phyloP scores from a whole-genome alignment of 2,888 invertebrate genomes.

The Entomobrya proxima region DNA sequence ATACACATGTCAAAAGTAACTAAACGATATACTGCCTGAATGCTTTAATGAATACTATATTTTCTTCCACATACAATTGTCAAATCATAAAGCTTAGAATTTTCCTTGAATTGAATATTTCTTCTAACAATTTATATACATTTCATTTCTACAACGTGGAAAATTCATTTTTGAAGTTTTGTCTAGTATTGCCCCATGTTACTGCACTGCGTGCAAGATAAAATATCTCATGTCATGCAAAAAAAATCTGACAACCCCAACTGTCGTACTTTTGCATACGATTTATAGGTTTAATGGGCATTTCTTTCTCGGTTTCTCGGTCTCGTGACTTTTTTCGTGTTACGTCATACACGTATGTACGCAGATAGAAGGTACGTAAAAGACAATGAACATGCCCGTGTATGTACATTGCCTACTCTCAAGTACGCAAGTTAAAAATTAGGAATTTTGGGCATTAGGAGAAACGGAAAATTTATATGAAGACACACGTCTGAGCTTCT shows the following conservation, averaged over 20 bases:
- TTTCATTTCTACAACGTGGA: too few species aligned
- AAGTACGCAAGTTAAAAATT: constrained; percentile 28
- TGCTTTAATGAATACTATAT: too few species aligned
- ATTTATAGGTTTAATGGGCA: constrained; percentile 28
- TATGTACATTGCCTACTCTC: constrained; percentile 27
- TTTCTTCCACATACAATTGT: too few species aligned
- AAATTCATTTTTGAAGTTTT: too few species aligned
- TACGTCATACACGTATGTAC: neutral
- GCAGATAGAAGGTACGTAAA: neutral
- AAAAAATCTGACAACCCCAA: too few species aligned
- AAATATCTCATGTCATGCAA: too few species aligned
- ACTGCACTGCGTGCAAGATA: neutral
- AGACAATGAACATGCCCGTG: constrained; percentile 6
- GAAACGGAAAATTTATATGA: neutral
- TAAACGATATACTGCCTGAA: too few species aligned
- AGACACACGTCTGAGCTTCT: neutral
- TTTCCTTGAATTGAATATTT: too few species aligned
- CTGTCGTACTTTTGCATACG: too few species aligned
- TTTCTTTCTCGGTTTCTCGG: constrained; percentile 59
- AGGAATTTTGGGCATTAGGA: constrained; percentile 47
- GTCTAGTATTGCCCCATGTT: neutral
- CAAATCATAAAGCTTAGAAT: too few species aligned
- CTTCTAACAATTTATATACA: too few species aligned
- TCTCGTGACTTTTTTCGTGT: constrained; percentile 59
- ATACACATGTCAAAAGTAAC: too few species aligned